Base-by-base conservation (phyloP, 2,888 invertebrate species). In the Isoperla grammatica region DNA sequence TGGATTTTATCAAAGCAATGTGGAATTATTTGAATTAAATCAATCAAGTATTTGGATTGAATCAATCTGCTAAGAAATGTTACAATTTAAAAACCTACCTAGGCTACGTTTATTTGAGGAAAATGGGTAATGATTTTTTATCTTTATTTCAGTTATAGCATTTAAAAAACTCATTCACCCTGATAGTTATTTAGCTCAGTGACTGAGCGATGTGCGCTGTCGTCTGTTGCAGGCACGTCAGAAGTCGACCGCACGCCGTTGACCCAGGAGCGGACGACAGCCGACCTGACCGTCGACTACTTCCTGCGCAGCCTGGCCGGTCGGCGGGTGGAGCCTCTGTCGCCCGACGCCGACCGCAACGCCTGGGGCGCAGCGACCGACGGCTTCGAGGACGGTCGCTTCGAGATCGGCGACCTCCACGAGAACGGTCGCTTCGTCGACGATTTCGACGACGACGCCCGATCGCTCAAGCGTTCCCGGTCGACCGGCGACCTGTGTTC, bases 331-430 rank as follows among this genome's bases (percentile, higher is more conserved):
- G 56, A 56, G 15, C 68, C 72, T 62, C 66, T 70, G 39, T 67
- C 69, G 15, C 66, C 70, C 3, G 74, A 74, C 19, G 68, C 68
- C 22, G 71, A 71, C 57, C 59, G 62, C 50, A 62, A 62, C 56
- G 65, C 63, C 63, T 60, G 62, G 60, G 62, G 62, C 12, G 74
- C 75, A 53, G 57, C 63, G 40, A 43, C 56, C 37, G 54, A 55
- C 56, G 57, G 58, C n/a, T 62, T 71, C 73, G 78, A 78, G 67
- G 79, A 79, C 67, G 79, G 79, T 0, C 69, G 77, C 19, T 79
- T 79, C 67, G 75, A 78, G 67, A 79, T 79, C 59, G 77, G 78
- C 1, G 79, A 79, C 65, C 75, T 79, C 22, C 79, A 79, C 63
- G 78, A 78, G 65, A 76, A 76, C 56, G 78, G 78, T 56, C 61